Base-by-base conservation (phyloP, 2,113 vertebrate genomes). In the Felis chaus region DNA sequence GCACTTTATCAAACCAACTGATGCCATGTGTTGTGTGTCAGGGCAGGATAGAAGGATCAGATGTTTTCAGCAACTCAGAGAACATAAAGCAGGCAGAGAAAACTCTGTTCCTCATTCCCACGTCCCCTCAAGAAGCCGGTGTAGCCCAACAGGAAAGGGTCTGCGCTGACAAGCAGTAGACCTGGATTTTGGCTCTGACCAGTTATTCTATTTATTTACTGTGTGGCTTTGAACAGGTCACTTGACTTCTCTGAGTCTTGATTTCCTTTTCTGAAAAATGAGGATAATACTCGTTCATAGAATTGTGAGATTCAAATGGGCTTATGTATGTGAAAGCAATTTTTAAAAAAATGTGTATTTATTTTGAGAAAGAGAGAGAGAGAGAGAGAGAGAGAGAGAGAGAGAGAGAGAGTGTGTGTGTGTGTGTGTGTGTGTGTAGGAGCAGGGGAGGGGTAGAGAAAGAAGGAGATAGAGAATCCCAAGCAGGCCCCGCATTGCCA, bases 1-100 rank as follows among this genome's bases (percentile, higher is more conserved):
- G 13, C 29, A 39, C 55, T 98, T 96, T 48, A 39, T 80, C 97
- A 97, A 89, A 66, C 55, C 50, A 76, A 33, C 88, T 78, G 76
- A 11, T 0, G 53, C 95, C 50, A 73, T 76, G 92, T 96, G 57
- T 25, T 61, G 25, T 3, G 14, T n/a, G 45, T 57, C 71, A 48
- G 39, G 5, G 14, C 12, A 93, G 83, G 69, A 61, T 31, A 92
- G 89, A 95, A 98, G 11, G 69, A 68, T 25, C 33, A 65, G 92
- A n/a, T 1, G 0, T 45, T 69, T 80, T 53, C 53, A 36, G 89
- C 74, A 83, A 79, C 90, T 0, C 48, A 89, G 41, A 97, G 76
- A 97, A 93, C 85, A 39, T 5, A 23, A 66, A 73, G 81, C 50
- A 53, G 41, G 36, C 36, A 29, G 76, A 88, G 57, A 69, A 50